Evolutionary conservation across 2,797 vertebrate species (phyloP), one percentile per base, ranked within the genome.

Genomic region (Loriculus beryllinus): DNA sequence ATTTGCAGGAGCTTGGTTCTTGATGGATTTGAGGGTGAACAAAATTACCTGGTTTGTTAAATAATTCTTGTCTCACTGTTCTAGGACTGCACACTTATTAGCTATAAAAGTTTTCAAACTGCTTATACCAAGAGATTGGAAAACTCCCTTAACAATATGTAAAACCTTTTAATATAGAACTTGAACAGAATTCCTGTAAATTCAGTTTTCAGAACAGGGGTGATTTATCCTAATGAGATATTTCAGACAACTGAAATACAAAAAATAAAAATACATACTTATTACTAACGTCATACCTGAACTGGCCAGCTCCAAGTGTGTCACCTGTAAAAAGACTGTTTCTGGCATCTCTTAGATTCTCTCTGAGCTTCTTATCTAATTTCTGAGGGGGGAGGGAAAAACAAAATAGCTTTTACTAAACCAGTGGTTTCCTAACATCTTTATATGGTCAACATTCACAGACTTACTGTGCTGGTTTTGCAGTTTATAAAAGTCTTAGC

Each of bases 241-340:
- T 72, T 83, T 62, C 64, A 71, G 22, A 74, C 17, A 82, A 85
- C 9, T 48, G 16, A 64, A 78, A 75, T 12, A 83, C 1, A 22
- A 65, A 90, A 92, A 69, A 67, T 25, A 60, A 77, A 90, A 62
- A 57, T 7, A 69, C 51, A 59, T 6, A 82, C 62, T 43, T 91
- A 90, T 60, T 87, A 90, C 12, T 68, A 95, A 92, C 8, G 86
- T 31, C 85, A 65, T 97, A 99, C 99, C 99, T 99, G 98, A 99
- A 99, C 89, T 99, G 99, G 71, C 99, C 99, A 76, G 98, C 97
- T 72, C 98, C 98, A 97, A 99, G 99, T 47, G 98, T 99, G 86
- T 99, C 99, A 81, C 99, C 99, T 11, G 99, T 99, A 95, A 99
- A 99, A 90, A 99, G 98, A 92, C 99, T 99, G 97, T 99, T 99